A percentile compares a stretch with the other conserved stretches of the same genome.
Evolutionary conservation across 2,113 vertebrate species (phyloP).

Genomic region (Eptatretus burgeri): DNA sequence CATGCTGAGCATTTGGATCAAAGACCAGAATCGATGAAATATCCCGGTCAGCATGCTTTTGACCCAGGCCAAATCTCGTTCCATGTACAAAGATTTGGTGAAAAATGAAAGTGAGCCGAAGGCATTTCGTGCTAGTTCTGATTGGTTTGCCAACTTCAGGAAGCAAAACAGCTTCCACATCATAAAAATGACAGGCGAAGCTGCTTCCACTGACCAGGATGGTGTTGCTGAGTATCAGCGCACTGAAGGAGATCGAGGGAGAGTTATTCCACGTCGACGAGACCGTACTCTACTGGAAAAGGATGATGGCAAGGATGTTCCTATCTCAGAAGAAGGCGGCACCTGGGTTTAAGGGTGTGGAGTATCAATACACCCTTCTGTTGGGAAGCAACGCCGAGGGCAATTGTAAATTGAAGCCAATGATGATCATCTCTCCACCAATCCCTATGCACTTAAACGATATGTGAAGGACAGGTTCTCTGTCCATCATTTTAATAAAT

Average conservation of each 20-base stretch:
- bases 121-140: too few species aligned
- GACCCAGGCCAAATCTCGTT: neutral
- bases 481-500: neutral
- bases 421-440: neutral
- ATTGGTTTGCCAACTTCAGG: too few species aligned
- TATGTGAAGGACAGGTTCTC: conserved; percentile 3
- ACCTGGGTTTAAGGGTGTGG: neutral
- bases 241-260: too few species aligned
- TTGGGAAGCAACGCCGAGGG: too few species aligned
- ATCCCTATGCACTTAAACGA: conserved; percentile 1
- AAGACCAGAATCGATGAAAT: neutral
- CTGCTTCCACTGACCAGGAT: too few species aligned
- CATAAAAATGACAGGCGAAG: too few species aligned
- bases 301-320: conserved; percentile 2
- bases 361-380: neutral
- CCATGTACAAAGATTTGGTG: neutral
- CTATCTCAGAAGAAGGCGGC: neutral
- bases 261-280: too few species aligned
- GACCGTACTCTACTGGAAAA: too few species aligned
- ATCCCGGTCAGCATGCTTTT: neutral
- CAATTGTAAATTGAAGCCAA: too few species aligned
- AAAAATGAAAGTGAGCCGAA: too few species aligned
- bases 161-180: too few species aligned
- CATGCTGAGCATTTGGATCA: neutral
- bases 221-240: too few species aligned